These are phyloP conservation scores for Apotomis capreana DNA, from an alignment of 2,888 invertebrate genomes.

Conservation along the genomic window DNA sequence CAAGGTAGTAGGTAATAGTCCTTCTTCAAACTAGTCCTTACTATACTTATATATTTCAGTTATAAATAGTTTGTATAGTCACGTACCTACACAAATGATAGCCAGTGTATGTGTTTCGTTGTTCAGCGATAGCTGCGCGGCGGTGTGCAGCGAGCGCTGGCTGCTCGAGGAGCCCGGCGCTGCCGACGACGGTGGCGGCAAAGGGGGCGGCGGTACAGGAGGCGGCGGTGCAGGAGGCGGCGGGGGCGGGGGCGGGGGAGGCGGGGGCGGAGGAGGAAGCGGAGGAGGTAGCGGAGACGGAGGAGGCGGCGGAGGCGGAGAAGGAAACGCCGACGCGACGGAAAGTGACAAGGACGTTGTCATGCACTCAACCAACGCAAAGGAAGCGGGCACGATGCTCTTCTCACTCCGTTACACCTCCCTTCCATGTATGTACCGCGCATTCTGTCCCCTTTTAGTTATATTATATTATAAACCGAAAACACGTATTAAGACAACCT, in stretches of 20 bases:
- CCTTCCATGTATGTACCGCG: neutral
- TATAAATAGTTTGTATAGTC: too few relatives aligned
- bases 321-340: neutral
- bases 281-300: neutral
- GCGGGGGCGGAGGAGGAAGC: neutral
- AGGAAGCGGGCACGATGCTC: neutral
- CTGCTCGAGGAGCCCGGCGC: conserved; percentile 48
- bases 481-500: too few relatives aligned
- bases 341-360: neutral
- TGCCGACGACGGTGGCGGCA: neutral
- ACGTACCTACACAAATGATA: neutral
- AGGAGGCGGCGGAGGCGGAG: neutral
- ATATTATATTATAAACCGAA: too few relatives aligned
- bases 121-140: conserved; percentile 58
- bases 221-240: neutral
- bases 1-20: too few relatives aligned
- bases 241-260: neutral
- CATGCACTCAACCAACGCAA: neutral
- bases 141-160: conserved; percentile 59
- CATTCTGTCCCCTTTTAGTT: too few relatives aligned
- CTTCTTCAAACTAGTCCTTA: too few relatives aligned
- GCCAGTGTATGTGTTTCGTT: neutral
- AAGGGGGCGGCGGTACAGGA: neutral
- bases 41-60: too few relatives aligned
- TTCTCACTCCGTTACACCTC: neutral